A percentile compares a stretch with the other conserved stretches of the same genome.
phyloP scores from a whole-genome alignment of 2,888 invertebrate species.

The Melinaea menophilus region DNA sequence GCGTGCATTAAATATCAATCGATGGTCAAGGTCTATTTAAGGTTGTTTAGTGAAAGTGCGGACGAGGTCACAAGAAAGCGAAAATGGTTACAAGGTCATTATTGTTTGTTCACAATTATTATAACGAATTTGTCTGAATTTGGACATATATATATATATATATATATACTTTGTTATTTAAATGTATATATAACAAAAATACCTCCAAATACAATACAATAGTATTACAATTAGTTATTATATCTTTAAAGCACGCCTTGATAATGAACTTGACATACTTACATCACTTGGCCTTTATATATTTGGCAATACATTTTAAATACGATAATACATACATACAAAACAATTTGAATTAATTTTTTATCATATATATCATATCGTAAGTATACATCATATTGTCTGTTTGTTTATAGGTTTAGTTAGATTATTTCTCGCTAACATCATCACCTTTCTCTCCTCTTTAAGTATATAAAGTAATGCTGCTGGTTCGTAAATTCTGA shows the following conservation, averaged over 20 bases:
- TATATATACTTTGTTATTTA: background rate
- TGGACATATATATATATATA: background rate
- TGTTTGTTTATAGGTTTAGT: too few relatives aligned
- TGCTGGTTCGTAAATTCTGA: too few relatives aligned
- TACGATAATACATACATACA: background rate
- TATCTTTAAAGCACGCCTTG: background rate
- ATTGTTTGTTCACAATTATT: constrained; percentile 6
- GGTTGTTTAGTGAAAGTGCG: constrained; percentile 41
- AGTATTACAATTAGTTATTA: background rate
- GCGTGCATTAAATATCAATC: constrained; percentile 17
- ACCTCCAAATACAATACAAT: background rate
- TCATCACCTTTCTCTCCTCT: too few relatives aligned
- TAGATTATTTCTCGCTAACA: too few relatives aligned
- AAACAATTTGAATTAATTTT: background rate
- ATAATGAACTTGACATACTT: constrained; percentile 24
- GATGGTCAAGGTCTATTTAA: constrained; percentile 36
- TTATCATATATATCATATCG: too few relatives aligned
- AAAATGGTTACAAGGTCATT: constrained; percentile 42
- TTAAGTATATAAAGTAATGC: too few relatives aligned
- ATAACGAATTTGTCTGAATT: background rate
- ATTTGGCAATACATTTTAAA: constrained; percentile 6
- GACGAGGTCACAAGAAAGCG: constrained; percentile 38
- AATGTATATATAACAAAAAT: background rate
- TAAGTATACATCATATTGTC: too few relatives aligned
- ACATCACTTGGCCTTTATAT: background rate